Evolutionary conservation across 2,888 invertebrate species (phyloP), one percentile per base, ranked within the genome.

Genomic region (Meghimatium bilineatum): DNA sequence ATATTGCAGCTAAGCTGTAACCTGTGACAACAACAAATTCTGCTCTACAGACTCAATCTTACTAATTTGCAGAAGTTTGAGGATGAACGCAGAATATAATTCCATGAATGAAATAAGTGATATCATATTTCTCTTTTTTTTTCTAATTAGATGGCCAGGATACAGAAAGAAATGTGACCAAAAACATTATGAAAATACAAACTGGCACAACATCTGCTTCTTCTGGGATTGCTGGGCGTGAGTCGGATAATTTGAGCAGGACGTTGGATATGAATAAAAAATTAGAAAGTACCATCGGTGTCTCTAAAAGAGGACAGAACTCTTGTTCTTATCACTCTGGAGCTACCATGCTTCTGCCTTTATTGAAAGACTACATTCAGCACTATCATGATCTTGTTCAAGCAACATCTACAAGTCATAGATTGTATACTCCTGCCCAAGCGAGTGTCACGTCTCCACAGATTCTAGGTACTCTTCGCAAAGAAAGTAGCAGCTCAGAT

Each of bases 341-440:
- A 60, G 88, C 89, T 32, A 81, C 89, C 14, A 83, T 90, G 26
- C 81, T 91, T 52, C 85, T 91, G 69, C 90, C 91, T 0, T 72
- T 91, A 72, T 66, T 91, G 76, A 86, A 87, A 56, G 90, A 91
- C 85, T 91, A 91, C 85, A 85, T 91, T 71, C 82, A 83, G 52
- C 90, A 90, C 75, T 91, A 91, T 77, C 84, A 88, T n/a, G 89
- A 90, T 20, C 86, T 91, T 87, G 77, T 90, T 32, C 83, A 84
- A 2, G 80, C 82, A 32, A 36, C 60, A 81, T 74, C 36, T 38
- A 60, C 1, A 80, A 83, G 44, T 14, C 34, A 38, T 52, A 12
- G 32, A 6, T 17, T n/a, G 3, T 29, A 49, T n/a, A 74, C 72
- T 49, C 29, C 32, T 52, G 74, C 3, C n/a, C 72, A 72, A 14